These are phyloP conservation scores for Drosophila hamatofila DNA, from an alignment of 2,888 invertebrate genomes.

Conservation along the genomic window DNA sequence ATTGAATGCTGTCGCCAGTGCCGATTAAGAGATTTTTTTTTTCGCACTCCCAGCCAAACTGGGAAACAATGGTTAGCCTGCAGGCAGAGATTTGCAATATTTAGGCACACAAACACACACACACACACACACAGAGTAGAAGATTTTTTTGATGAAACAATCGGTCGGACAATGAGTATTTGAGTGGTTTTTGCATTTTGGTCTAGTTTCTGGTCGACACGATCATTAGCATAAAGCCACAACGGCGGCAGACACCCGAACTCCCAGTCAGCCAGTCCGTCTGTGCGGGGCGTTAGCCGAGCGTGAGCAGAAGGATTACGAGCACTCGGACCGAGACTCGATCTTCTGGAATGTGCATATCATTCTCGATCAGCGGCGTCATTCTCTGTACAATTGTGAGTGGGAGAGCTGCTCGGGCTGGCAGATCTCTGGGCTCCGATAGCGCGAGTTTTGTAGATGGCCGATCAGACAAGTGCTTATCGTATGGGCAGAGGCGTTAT, in stretches of 20 bases:
- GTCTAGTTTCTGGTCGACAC: conserved; percentile 71
- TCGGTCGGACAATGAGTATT: conserved; percentile 71
- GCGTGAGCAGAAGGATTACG: conserved; percentile 72
- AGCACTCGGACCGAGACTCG: conserved; percentile 12
- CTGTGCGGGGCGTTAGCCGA: conserved; percentile 69
- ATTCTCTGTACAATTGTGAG: conserved; percentile 19
- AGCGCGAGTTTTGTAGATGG: conserved; percentile 41
- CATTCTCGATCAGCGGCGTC: conserved; percentile 63
- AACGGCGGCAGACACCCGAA: conserved; percentile 69
- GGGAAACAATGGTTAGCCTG: conserved; percentile 68
- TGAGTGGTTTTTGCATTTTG: conserved; percentile 74
- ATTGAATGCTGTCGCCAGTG: conserved; percentile 81
- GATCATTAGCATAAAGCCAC: conserved; percentile 82
- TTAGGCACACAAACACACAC: conserved; percentile 54
- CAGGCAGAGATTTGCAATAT: conserved; percentile 71
- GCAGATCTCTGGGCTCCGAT: conserved; percentile 51
- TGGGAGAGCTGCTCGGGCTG: conserved; percentile 27
- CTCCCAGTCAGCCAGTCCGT: conserved; percentile 33
- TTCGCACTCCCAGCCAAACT: conserved; percentile 71
- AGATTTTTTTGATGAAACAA: conserved; percentile 72
- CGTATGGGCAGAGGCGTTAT: conserved; percentile 49
- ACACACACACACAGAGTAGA: conserved; percentile 25
- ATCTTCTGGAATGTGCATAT: conserved; percentile 73
- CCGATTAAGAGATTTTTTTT: conserved; percentile 83
- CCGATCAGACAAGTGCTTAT: conserved; percentile 76